These are phyloP conservation scores for Mola mola DNA, from an alignment of 2,113 vertebrate genomes.

Conservation along the genomic window DNA sequence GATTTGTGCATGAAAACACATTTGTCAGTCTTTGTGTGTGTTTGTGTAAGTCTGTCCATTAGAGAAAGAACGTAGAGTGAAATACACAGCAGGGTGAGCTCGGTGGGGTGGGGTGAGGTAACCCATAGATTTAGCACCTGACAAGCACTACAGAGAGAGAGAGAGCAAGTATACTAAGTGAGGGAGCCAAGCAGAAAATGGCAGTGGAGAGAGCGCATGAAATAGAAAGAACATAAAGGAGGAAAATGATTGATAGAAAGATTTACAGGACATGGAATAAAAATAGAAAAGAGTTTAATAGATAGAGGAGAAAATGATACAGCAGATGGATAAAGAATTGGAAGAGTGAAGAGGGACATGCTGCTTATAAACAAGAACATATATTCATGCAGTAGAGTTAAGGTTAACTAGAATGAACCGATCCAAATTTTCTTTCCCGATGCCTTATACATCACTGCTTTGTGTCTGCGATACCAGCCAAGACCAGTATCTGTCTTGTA, in stretches of 20 bases:
- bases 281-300: conserved; percentile 8
- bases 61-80: conserved; percentile 25
- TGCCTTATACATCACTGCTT: too few species aligned
- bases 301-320: conserved; percentile 35
- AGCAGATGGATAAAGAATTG: conserved; percentile 16
- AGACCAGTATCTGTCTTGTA: too few species aligned
- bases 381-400: too few species aligned
- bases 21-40: background rate
- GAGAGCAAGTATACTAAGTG: conserved; percentile 33
- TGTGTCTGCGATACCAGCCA: too few species aligned
- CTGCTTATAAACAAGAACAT: too few species aligned
- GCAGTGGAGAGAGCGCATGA: conserved; percentile 22
- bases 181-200: conserved; percentile 52
- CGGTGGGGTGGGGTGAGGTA: conserved; percentile 16
- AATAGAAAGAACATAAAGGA: conserved; percentile 33
- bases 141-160: conserved; percentile 25
- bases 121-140: conserved; percentile 28
- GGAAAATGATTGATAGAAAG: conserved; percentile 47
- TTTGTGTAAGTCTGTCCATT: background rate
- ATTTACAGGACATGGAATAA: conserved; percentile 31
- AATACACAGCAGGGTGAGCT: conserved; percentile 33
- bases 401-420: too few species aligned
- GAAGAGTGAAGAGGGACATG: conserved; percentile 1
- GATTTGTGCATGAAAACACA: conserved; percentile 1
- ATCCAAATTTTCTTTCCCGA: too few species aligned